Evolutionary conservation across 1,140 invertebrate genomes (phyloP), one percentile per base, ranked within the genome.

Genomic region (Chlorops oryzae): DNA sequence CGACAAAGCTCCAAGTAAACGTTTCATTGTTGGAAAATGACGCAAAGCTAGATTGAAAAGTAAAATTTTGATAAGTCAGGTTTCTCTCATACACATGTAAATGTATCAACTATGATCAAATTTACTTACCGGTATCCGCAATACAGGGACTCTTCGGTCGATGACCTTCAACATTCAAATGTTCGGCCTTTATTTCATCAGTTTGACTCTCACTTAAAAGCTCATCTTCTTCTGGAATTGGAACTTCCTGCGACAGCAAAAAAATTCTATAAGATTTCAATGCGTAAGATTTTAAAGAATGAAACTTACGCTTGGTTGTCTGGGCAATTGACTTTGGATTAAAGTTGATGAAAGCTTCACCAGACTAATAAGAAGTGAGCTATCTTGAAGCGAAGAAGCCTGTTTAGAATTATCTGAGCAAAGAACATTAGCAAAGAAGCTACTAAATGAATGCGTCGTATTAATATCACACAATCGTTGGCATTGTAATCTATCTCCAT

Each of bases 11-110:
- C 79, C 82, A 67, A 92, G 80, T 52, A 93, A 78, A 51, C 85
- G 80, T 61, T 86, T 83, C 84, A 94, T 91, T 2, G 88, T 90
- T 1, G 81, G 78, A 50, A 84, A 80, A 58, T 88, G 81, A 65
- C 87, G 84, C 21, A 90, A 58, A 7, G 89, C 86, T 81, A 13
- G 2, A 32, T 48, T 35, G 17, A 21, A 23, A 44, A 38, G 35
- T 10, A 45, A 22, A 70, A 46, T 17, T 20, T 38, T 15, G 28
- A 35, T 27, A 35, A 39, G 46, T 54, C 9, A 35, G 25, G 38
- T 52, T 43, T 2, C 37, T n/a, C 50, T 15, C 23, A 6, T 18
- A 23, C 27, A 39, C 25, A 3, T 43, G 51, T 17, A 45, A 12
- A 32, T 7, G 32, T 38, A 35, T 37, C 44, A 39, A 22, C 21